These are phyloP conservation scores for Mythimna pallens DNA, from an alignment of 2,888 invertebrate species.

Conservation along the genomic window DNA sequence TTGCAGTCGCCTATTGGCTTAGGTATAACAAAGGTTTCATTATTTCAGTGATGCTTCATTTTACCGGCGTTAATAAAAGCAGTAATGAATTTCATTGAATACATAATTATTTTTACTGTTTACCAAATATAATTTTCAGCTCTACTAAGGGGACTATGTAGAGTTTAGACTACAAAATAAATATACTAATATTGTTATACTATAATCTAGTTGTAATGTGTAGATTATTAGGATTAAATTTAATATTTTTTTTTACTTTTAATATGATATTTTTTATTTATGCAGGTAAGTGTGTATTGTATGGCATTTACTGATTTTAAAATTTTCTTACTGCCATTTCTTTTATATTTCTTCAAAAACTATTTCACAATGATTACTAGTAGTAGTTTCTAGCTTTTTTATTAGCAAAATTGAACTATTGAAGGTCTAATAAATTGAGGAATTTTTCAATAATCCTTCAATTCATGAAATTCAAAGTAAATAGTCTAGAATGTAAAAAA, in stretches of 20 bases:
- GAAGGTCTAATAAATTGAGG: neutral
- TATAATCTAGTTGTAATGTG: neutral
- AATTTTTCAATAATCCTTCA: neutral
- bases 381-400: neutral
- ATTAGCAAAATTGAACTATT: neutral
- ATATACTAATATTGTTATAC: neutral
- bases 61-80: constrained; percentile 9
- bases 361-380: constrained; percentile 17
- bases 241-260: neutral
- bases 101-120: neutral
- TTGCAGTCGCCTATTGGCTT: constrained; percentile 3
- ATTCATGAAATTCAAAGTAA: neutral
- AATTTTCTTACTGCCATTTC: neutral
- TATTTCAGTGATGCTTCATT: neutral
- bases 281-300: neutral
- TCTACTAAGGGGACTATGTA: neutral
- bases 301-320: no score
- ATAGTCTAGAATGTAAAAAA: neutral
- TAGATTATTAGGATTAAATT: no score
- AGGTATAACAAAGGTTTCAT: constrained; percentile 17
- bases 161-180: neutral
- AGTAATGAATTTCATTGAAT: neutral
- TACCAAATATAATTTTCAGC: neutral
- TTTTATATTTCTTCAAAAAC: neutral
- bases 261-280: neutral